Conservation (phyloP, 2,113 vertebrate species). For the Plecotus auritus region DNA sequence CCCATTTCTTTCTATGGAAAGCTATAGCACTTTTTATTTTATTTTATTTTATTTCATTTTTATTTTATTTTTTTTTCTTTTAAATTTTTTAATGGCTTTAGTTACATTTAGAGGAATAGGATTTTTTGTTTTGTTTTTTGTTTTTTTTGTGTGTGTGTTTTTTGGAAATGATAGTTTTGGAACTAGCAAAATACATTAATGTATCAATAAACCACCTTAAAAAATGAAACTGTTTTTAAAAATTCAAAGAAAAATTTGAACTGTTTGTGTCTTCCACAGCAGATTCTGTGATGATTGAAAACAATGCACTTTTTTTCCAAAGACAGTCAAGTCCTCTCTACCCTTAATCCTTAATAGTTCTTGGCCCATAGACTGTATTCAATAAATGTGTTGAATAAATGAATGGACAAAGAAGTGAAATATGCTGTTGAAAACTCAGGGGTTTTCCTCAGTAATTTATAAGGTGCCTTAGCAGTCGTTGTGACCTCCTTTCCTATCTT, state of each 20-base stretch:
- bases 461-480: background rate
- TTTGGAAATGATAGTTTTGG: background rate
- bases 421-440: background rate
- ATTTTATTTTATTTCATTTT: no score
- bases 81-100: background rate
- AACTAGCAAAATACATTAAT: background rate
- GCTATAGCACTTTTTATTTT: background rate
- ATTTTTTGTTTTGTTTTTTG: background rate
- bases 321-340: background rate
- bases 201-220: conserved; percentile 21
- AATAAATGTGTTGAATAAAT: conserved; percentile 25
- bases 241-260: background rate
- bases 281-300: conserved; percentile 45
- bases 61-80: no score
- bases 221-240: conserved; percentile 23
- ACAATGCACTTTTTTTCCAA: conserved; percentile 29
- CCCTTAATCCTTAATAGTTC: background rate
- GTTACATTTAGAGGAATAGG: background rate
- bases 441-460: conserved; percentile 22
- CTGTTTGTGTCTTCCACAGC: background rate
- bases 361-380: background rate
- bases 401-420: conserved; percentile 34
- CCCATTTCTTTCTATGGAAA: background rate
- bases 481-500: background rate
- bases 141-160: no score